Conservation (phyloP, 2,113 vertebrate genomes). For the Peromyscus leucopus region DNA sequence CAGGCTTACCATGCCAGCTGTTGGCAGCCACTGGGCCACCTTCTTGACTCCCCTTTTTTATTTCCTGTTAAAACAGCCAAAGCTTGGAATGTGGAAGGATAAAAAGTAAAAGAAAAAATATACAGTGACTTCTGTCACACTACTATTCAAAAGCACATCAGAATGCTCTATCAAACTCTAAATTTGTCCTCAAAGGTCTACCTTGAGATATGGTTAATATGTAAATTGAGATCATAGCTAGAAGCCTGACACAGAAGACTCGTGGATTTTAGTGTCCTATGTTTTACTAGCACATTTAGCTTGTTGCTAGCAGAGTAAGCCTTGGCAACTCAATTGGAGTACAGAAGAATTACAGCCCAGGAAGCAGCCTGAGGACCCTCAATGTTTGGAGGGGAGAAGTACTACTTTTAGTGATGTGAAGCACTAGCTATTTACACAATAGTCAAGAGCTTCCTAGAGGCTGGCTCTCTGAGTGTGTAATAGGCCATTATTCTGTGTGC, state of each 20-base stretch:
- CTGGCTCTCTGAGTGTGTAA: background rate
- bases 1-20: background rate
- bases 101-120: background rate
- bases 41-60: too few relatives aligned
- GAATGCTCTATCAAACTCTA: background rate
- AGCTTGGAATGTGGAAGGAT: background rate
- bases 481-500: background rate
- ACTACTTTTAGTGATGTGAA: background rate
- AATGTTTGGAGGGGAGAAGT: background rate
- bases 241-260: background rate
- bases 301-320: background rate
- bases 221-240: background rate
- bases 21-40: background rate
- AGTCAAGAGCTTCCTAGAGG: background rate
- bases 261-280: background rate
- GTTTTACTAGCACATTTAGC: background rate
- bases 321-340: background rate
- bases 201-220: background rate
- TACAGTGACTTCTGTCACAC: background rate
- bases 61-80: background rate
- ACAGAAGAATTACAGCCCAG: background rate
- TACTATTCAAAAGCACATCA: background rate
- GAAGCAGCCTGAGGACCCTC: background rate
- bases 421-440: background rate
- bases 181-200: background rate